Percentiles rank a stretch among this genome's conserved stretches.
phyloP scores from a whole-genome alignment of 1,140 invertebrate species.

The Pogonognathellus flavescens region DNA sequence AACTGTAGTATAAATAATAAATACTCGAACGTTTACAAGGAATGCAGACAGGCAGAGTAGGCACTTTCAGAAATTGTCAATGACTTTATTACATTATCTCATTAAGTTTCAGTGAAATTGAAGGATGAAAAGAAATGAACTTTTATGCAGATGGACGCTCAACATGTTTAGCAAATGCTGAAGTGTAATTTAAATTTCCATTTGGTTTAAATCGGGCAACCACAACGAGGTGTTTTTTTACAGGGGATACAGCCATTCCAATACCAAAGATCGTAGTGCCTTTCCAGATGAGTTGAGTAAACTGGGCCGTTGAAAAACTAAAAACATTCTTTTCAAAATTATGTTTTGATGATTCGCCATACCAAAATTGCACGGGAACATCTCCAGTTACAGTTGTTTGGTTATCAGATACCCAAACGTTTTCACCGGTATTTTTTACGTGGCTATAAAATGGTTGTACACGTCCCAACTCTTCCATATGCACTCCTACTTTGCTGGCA shows the following conservation, averaged over 20 bases:
- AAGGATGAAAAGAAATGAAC: no score
- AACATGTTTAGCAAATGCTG: constrained; percentile 44
- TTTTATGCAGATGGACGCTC: not conserved
- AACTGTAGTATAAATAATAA: no score
- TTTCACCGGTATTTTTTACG: not conserved
- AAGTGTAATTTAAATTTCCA: constrained; percentile 11
- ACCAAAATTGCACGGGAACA: constrained; percentile 47
- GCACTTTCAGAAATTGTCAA: no score
- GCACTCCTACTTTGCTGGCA: not conserved
- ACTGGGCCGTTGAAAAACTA: constrained; percentile 3
- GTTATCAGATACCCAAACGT: not conserved
- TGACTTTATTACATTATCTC: no score
- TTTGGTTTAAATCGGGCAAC: constrained; percentile 45
- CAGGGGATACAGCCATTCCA: constrained; percentile 3
- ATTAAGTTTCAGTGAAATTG: no score
- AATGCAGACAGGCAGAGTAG: no score
- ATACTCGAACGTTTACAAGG: no score
- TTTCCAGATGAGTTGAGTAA: constrained; percentile 58
- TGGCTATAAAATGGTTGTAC: not conserved
- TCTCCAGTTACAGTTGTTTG: constrained; percentile 8
- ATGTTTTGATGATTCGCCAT: constrained; percentile 26
- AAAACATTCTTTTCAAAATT: constrained; percentile 39
- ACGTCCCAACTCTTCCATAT: not conserved
- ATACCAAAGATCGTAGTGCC: constrained; percentile 17
- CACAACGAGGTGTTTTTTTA: not conserved